phyloP scores from a whole-genome alignment of 2,797 vertebrate species.

The Spondyliosoma cantharus region DNA sequence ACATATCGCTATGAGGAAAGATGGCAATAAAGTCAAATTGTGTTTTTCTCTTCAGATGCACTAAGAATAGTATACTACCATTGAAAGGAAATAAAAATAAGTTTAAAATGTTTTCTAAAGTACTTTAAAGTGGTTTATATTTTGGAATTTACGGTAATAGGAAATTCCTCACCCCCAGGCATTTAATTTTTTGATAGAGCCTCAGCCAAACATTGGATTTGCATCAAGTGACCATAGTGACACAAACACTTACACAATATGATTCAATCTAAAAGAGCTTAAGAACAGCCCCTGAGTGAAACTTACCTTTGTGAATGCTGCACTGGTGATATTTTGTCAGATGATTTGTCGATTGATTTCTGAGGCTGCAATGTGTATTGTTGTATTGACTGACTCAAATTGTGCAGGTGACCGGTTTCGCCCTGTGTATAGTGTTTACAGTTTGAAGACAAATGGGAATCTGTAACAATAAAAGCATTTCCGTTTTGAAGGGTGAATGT shows the following conservation, averaged over 20 bases:
- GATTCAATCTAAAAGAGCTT: background rate
- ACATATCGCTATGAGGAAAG: background rate
- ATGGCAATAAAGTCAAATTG: background rate
- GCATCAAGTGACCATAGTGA: background rate
- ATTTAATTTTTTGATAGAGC: background rate
- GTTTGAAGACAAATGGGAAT: background rate
- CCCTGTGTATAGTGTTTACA: background rate
- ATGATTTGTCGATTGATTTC: background rate
- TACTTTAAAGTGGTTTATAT: background rate
- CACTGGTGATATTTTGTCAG: background rate
- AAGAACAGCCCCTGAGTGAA: background rate
- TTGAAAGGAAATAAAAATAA: background rate
- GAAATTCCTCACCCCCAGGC: background rate
- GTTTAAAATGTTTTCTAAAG: background rate
- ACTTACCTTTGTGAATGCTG: background rate
- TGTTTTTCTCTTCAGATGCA: conserved; percentile 12
- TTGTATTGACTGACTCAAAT: background rate
- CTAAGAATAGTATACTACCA: background rate
- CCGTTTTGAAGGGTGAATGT: background rate
- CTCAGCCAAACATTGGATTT: background rate
- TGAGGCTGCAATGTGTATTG: background rate
- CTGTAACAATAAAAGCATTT: background rate
- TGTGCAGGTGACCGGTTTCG: background rate
- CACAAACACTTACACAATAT: background rate
- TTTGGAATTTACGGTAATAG: background rate